Conservation (phyloP, 1,140 invertebrate genomes). For the Tetraneura akinire region DNA sequence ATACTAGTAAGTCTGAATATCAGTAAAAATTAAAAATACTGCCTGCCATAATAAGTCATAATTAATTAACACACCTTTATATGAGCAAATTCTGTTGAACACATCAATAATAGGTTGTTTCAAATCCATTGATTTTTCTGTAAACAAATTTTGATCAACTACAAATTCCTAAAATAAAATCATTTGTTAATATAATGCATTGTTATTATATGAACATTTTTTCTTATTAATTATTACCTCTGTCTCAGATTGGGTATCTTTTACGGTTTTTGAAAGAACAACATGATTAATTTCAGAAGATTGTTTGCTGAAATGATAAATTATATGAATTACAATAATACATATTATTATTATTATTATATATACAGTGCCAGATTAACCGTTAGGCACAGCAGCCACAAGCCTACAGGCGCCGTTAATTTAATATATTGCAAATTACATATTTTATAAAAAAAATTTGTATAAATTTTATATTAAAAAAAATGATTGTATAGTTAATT, state of each 20-base stretch:
- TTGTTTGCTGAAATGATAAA: conserved; percentile 29
- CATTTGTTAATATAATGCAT: background rate
- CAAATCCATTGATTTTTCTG: background rate
- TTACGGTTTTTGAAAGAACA: conserved; percentile 19
- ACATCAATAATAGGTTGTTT: conserved; percentile 5
- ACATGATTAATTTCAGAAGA: conserved; percentile 1
- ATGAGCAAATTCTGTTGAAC: conserved; percentile 3
- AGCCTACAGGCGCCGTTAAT: too few species aligned
- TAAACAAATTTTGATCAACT: background rate
- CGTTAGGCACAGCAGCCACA: too few species aligned
- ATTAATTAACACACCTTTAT: conserved; percentile 11
- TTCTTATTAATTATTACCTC: conserved; percentile 23
- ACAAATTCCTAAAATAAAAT: conserved; percentile 1
- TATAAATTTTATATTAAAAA: too few species aligned
- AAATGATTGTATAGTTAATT: too few species aligned
- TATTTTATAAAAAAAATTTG: too few species aligned
- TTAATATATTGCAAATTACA: too few species aligned
- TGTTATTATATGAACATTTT: background rate
- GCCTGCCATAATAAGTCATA: background rate
- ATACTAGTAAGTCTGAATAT: conserved; percentile 27
- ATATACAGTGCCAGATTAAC: too few species aligned
- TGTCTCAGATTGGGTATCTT: conserved; percentile 24
- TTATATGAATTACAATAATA: conserved; percentile 17
- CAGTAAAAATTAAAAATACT: conserved; percentile 27
- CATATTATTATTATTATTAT: background rate